phyloP scores from a whole-genome alignment of 37 sponge, comb jelly and placozoan genomes.

The Cladorhizidae sp. region DNA sequence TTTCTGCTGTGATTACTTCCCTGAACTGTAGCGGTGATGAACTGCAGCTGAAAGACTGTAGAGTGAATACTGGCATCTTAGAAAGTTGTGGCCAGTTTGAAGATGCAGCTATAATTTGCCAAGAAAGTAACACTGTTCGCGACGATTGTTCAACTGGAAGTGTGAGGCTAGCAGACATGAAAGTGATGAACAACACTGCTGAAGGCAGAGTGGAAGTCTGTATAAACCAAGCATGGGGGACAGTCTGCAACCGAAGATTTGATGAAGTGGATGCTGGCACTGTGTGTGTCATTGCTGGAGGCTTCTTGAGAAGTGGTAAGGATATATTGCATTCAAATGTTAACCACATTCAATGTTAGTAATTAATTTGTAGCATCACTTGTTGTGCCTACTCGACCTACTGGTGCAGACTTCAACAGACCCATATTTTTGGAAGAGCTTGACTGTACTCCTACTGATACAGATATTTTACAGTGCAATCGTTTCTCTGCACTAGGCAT shows the following conservation, averaged over 20 bases:
- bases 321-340: neutral
- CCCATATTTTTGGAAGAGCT: conserved; percentile 39
- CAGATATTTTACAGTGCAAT: conserved; percentile 21
- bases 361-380: conserved; percentile 9
- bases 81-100: conserved; percentile 21
- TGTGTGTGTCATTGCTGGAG: conserved; percentile 28
- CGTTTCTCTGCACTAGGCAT: conserved; percentile 4
- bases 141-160: conserved; percentile 26
- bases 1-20: neutral
- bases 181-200: neutral
- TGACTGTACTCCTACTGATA: conserved; percentile 17
- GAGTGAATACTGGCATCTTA: neutral
- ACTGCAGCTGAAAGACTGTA: neutral
- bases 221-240: conserved; percentile 64
- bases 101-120: conserved; percentile 38
- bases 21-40: conserved; percentile 28
- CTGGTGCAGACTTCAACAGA: neutral
- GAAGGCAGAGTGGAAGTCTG: conserved; percentile 57
- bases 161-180: conserved; percentile 26
- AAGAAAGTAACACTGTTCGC: conserved; percentile 9
- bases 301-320: conserved; percentile 31
- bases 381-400: neutral
- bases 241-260: conserved; percentile 33
- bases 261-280: conserved; percentile 27
- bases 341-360: neutral